Evolutionary conservation across 30 jellyfish, hydroid and myxozoan species (phyloP).

Genomic region (Aurelia coerulea): DNA sequence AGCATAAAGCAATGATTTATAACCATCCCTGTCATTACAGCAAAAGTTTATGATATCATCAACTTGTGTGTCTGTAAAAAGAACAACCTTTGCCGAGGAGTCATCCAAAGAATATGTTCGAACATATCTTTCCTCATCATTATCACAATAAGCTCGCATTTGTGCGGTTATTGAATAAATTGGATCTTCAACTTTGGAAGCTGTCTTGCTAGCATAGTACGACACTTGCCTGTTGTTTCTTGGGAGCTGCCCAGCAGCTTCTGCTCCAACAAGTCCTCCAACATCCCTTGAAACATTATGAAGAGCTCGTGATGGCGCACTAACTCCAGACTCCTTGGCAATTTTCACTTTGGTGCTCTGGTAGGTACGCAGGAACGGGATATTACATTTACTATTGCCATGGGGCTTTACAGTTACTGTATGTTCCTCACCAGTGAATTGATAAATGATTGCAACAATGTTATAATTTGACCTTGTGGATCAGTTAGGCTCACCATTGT

Average conservation of each 20-base stretch:
- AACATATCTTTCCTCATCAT: constrained; percentile 10
- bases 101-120: constrained; percentile 21
- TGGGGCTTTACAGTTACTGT: constrained; percentile 1
- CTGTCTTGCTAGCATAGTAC: not conserved
- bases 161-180: not conserved
- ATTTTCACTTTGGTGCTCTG: constrained; percentile 21
- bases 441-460: not conserved
- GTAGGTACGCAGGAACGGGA: constrained; percentile 19
- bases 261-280: not conserved
- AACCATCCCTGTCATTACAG: too few species aligned
- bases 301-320: constrained; percentile 11
- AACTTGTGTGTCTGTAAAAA: too few species aligned
- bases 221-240: constrained; percentile 18
- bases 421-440: constrained; percentile 20
- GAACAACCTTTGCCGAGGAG: too few species aligned
- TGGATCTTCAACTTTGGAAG: constrained; percentile 12
- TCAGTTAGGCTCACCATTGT: constrained; percentile 10
- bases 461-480: not conserved
- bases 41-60: too few species aligned
- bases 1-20: too few species aligned
- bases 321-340: not conserved
- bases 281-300: constrained; percentile 3
- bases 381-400: constrained; percentile 4
- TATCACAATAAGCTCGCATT: constrained; percentile 11
- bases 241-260: constrained; percentile 25